Base-by-base conservation (phyloP, 2,797 vertebrate species). In the Silurus lanzhouensis region DNA sequence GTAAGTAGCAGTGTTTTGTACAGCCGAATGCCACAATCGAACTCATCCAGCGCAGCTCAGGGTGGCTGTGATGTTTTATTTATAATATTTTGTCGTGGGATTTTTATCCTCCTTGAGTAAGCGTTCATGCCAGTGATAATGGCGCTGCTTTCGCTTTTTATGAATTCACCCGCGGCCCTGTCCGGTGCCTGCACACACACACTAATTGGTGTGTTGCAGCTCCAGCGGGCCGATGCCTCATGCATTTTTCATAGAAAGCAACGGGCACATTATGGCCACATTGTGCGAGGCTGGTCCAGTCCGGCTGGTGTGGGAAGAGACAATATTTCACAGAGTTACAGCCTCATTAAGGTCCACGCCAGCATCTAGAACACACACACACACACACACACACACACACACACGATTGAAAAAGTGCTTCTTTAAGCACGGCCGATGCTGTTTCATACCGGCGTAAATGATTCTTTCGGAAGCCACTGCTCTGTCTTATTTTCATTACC, bases 221-320 rank as follows among this genome's bases (percentile, higher is more conserved):
- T 93, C 89, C 87, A 91, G 90, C 90, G 90, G 91, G 90, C 68
- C 83, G 89, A 13, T 92, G 90, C 67, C 84, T 91, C 89, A 95
- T 95, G 92, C 94, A 95, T 95, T 93, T 95, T 95, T 92, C 92
- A 96, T 88, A 60, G 91, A 93, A 93, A 94, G 93, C 93, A 95
- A 93, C 90, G 88, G 79, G 90, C 91, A 92, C 89, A 91, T 93
- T 95, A 95, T 93, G 93, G 90, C 89, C 91, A 92, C 89, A 90
- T 92, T 93, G 93, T 93, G 90, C 89, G 78, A 44, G 91, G 88
- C 89, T 89, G 90, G 90, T 91, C 90, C 89, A 61, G 61, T 88
- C 84, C 86, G 88, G 87, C 90, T 90, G 88, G 88, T 92, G 89
- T 91, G 85, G 84, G 90, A 89, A 90, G 90, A 92, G 88, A 91